These are phyloP conservation scores for Neoaliturus tenellus DNA, from an alignment of 2,888 invertebrate species.

Conservation along the genomic window DNA sequence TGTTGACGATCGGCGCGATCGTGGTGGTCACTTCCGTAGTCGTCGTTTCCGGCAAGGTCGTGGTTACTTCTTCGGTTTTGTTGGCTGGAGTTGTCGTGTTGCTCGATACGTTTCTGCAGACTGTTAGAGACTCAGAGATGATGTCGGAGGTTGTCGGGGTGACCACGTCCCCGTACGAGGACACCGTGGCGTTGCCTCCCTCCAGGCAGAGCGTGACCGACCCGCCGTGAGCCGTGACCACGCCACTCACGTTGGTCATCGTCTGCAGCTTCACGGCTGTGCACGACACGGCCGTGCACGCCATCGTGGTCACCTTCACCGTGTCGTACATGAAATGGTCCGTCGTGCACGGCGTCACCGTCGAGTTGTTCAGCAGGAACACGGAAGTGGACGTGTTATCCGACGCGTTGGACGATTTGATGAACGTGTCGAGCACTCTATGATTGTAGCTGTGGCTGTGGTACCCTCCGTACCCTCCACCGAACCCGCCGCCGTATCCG, in stretches of 20 bases:
- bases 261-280: slow-evolving; percentile 29
- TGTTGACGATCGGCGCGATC: neutral
- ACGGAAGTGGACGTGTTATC: slow-evolving; percentile 15
- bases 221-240: neutral
- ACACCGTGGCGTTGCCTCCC: neutral
- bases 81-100: neutral
- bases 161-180: neutral
- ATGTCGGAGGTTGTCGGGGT: neutral
- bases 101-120: slow-evolving; percentile 15
- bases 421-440: neutral
- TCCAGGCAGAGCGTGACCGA: slow-evolving; percentile 6
- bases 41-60: neutral
- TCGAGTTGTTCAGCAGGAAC: slow-evolving; percentile 38
- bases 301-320: neutral
- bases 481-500: neutral
- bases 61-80: neutral
- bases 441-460: slow-evolving; percentile 28
- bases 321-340: slow-evolving; percentile 37
- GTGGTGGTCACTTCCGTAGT: neutral
- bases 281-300: slow-evolving; percentile 24
- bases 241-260: neutral
- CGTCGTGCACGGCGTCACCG: slow-evolving; percentile 35
- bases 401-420: neutral
- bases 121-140: neutral
- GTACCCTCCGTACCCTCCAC: neutral